Evolutionary conservation across 2,113 vertebrate species (phyloP).

Genomic region (Talpa occidentalis): DNA sequence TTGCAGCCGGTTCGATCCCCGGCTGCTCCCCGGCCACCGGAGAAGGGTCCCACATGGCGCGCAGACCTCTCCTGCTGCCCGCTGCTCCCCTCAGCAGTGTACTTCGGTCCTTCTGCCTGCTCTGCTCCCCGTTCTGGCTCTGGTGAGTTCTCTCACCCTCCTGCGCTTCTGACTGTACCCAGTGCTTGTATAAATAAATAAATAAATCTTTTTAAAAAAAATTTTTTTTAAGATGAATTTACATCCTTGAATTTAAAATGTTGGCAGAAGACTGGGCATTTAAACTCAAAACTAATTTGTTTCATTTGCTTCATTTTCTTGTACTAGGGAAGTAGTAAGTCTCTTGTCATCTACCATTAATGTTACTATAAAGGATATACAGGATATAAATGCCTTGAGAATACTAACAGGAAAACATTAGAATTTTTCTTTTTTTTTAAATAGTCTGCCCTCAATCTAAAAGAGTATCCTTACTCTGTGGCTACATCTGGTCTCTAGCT

Average conservation of each 20-base stretch:
- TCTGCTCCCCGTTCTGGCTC: no score
- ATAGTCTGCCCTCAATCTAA: background rate
- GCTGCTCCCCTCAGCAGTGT: no score
- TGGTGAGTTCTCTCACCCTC: no score
- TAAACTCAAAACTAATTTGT: slow-evolving; percentile 3
- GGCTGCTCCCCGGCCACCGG: no score
- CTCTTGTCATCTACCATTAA: background rate
- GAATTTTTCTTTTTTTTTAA: background rate
- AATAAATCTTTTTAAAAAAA: no score
- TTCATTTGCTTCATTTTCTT: slow-evolving; percentile 32
- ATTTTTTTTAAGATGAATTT: slow-evolving; percentile 52
- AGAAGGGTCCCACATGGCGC: no score
- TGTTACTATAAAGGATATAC: slow-evolving; percentile 55
- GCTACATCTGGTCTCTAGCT: slow-evolving; percentile 15
- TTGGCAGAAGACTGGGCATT: background rate
- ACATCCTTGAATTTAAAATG: background rate
- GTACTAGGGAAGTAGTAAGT: background rate
- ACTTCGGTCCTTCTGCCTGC: no score
- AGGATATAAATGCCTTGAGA: background rate
- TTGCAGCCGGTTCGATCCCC: no score
- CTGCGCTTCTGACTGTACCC: no score
- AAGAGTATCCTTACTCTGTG: background rate
- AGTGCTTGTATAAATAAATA: no score
- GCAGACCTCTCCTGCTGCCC: no score
- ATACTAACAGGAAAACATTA: slow-evolving; percentile 33